Base-by-base conservation (phyloP, 2,113 vertebrate genomes). In the Zosterops pallidus region DNA sequence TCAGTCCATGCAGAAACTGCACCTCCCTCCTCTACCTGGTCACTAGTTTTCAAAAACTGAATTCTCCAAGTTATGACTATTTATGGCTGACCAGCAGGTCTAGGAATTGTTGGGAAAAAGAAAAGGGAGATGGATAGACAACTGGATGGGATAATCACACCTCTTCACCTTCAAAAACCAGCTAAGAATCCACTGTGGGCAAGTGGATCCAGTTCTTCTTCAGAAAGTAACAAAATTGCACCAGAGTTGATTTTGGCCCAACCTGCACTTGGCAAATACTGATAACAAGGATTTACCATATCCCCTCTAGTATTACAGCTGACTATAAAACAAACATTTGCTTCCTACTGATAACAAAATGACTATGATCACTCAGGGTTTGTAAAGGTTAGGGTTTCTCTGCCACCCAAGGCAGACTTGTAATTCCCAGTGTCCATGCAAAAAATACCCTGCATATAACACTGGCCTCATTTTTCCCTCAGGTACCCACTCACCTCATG, bases 271-370 rank as follows among this genome's bases (percentile, higher is more conserved):
- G 80, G 86, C 65, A 96, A 96, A 92, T 39, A 95, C 88, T 62
- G 95, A 96, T 95, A 97, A 95, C 72, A 82, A 84, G 90, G 94
- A 94, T 96, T 96, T 97, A 93, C 93, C 93, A 96, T 94, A 94
- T 93, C 80, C 92, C 90, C 50, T 84, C 69, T 49, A 89, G 68
- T 88, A 93, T 90, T 96, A 94, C 86, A 92, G 94, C 86, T 90
- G 93, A 89, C 83, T 82, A 71, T 55, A 90, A 95, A 93, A 83
- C 88, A 96, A 96, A 95, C 92, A 92, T 95, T 96, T 96, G 88
- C 95, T 96, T 97, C 95, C 96, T 93, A 94, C 86, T 93, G 96
- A 97, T 97, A 97, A 94, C 80, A 89, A 90, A 96, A 95, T 50
- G 49, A 82, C 76, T 94, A 5, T 10, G 72, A 96, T 89, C 60